Base-by-base conservation (phyloP, 2,797 vertebrate genomes). In the Notolepis coatsorum region DNA sequence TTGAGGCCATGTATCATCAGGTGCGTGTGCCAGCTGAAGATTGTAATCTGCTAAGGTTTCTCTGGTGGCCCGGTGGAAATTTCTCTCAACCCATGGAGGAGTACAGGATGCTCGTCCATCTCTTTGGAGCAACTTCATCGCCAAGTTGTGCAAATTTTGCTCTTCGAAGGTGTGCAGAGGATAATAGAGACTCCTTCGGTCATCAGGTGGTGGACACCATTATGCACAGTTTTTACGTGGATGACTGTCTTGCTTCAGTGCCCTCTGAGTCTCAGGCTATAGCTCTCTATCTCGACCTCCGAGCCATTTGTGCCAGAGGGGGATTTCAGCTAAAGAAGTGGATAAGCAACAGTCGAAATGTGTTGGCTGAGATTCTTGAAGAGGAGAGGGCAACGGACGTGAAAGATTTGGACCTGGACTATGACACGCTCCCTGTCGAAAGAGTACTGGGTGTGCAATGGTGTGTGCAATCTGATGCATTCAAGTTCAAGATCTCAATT, bases 1-100 rank as follows among this genome's bases (percentile, higher is more conserved):
- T 64, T 0, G 38, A 76, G n/a, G 18, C 31, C 15, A 68, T 58
- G 57, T 79, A 55, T 37, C 38, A 25, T 45, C 70, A 73, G 27
- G 69, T 67, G 4, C 28, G 10, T n/a, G 51, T 63, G 2, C 18
- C 45, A 9, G n/a, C 21, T 5, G 25, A 42, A 18, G 57, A 67
- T 39, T 13, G 20, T 4, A 45, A 58, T 12, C 17, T 51, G 4
- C 30, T 62, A 2, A 5, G 39, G 10, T 67, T 73, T 25, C 42
- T 61, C 6, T 61, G 57, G 50, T 68, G 42, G 57, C 65, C 65
- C 5, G 3, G 48, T 23, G 57, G 57, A 0, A 50, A 61, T 15
- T 4, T 49, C 2, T 35, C 3, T 2, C 50, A 61, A 43, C 13
- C n/a, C 1, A 0, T 17, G 1, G 15, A 5, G 10, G 56, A 68